Percentiles rank a stretch among this genome's conserved stretches.
These are phyloP conservation scores for Parasteatoda lunata DNA, from an alignment of 2,888 invertebrate genomes.

Conservation along the genomic window DNA sequence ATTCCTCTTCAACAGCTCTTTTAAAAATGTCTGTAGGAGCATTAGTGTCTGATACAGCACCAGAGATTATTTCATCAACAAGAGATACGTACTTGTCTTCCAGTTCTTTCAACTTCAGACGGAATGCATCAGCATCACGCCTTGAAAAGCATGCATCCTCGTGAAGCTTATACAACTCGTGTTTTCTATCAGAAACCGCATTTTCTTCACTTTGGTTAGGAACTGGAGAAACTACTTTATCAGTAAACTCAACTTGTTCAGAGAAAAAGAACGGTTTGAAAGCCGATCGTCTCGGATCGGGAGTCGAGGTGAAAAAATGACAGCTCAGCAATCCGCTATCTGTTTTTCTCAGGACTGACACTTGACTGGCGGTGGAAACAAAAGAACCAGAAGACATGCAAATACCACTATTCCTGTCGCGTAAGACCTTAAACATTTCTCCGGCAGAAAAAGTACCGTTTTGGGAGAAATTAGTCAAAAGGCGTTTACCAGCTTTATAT, in stretches of 20 bases:
- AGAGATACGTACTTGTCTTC: constrained; percentile 74
- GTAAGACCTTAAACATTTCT: constrained; percentile 73
- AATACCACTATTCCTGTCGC: constrained; percentile 70
- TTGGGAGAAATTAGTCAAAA: constrained; percentile 68
- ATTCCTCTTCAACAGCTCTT: constrained; percentile 75
- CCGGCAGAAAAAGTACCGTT: constrained; percentile 70
- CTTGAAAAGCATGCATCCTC: constrained; percentile 76
- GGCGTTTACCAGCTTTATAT: constrained; percentile 72
- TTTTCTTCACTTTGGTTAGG: constrained; percentile 72
- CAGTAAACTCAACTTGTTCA: constrained; percentile 80
- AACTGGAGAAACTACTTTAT: constrained; percentile 79
- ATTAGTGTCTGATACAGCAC: constrained; percentile 38
- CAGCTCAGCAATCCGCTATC: constrained; percentile 77
- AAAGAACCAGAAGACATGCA: constrained; percentile 64
- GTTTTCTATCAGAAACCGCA: constrained; percentile 75
- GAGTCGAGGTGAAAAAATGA: constrained; percentile 90
- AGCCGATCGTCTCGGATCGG: constrained; percentile 83
- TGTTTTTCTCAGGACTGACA: constrained; percentile 78
- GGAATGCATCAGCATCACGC: constrained; percentile 71
- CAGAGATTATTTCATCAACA: constrained; percentile 73
- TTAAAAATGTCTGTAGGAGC: constrained; percentile 74
- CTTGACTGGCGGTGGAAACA: constrained; percentile 71
- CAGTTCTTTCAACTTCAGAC: constrained; percentile 75
- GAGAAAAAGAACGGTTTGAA: constrained; percentile 85
- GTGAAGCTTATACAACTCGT: constrained; percentile 81